phyloP scores from a whole-genome alignment of 2,113 vertebrate species.

The Verasper variegatus region DNA sequence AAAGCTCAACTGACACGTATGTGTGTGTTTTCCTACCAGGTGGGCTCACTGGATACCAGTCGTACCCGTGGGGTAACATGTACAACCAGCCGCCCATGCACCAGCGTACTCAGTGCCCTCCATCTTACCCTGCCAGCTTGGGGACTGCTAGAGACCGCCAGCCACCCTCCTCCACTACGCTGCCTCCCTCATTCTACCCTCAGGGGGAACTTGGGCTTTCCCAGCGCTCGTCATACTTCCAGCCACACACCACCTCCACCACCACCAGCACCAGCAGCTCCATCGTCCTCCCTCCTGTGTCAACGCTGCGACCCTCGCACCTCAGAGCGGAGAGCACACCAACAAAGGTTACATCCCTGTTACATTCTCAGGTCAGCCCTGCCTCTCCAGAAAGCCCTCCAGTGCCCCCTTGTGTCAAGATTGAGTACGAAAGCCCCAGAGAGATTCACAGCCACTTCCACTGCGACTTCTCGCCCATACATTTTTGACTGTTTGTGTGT shows the following conservation, averaged over 20 bases:
- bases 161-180: conserved; percentile 46
- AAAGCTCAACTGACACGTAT: neutral
- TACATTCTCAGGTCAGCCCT: conserved; percentile 56
- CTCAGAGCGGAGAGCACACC: conserved; percentile 58
- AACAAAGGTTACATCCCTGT: conserved; percentile 28
- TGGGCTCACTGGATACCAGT: conserved; percentile 72
- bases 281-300: conserved; percentile 62
- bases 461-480: conserved; percentile 82
- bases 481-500: conserved; percentile 71
- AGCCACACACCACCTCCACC: conserved; percentile 36
- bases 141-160: conserved; percentile 51
- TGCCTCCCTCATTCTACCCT: conserved; percentile 62
- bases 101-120: conserved; percentile 64
- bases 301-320: conserved; percentile 46
- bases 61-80: conserved; percentile 78
- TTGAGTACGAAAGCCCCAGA: conserved; percentile 75
- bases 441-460: conserved; percentile 79
- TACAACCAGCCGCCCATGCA: conserved; percentile 72
- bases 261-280: neutral
- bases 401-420: conserved; percentile 68
- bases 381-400: conserved; percentile 61
- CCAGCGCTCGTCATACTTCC: conserved; percentile 21
- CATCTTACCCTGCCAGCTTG: conserved; percentile 46
- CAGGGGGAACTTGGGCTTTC: conserved; percentile 48
- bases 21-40: conserved; percentile 55